A percentile compares a stretch with the other conserved stretches of the same genome.
Evolutionary conservation across 2,797 vertebrate genomes (phyloP).

Genomic region (Labroides dimidiatus): DNA sequence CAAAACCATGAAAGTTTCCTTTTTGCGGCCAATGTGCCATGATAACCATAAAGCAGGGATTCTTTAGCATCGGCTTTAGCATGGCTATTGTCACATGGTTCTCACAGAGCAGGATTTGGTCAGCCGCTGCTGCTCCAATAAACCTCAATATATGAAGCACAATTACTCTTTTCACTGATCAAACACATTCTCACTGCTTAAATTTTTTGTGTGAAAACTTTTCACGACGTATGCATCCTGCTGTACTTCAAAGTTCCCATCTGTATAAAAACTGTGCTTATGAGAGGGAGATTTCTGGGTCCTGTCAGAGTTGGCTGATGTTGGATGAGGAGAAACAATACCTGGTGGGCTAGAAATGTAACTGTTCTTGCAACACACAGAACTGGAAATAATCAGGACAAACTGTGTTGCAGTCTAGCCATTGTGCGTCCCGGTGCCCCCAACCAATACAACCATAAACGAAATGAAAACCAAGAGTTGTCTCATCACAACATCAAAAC

Average conservation of each 20-base stretch:
- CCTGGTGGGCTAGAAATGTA: neutral
- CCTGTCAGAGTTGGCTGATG: constrained; percentile 15
- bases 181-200: constrained; percentile 46
- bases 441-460: neutral
- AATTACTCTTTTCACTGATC: constrained; percentile 47
- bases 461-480: neutral
- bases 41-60: constrained; percentile 81
- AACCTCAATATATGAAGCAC: constrained; percentile 51
- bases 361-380: neutral
- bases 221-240: constrained; percentile 13
- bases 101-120: constrained; percentile 68
- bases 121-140: constrained; percentile 49
- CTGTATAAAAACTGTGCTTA: constrained; percentile 1
- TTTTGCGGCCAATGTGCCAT: constrained; percentile 77
- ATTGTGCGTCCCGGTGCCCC: neutral
- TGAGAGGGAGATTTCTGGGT: constrained; percentile 13
- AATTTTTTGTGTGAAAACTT: constrained; percentile 25
- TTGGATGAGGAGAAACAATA: neutral
- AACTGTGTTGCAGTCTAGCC: neutral
- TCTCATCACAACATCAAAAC: neutral
- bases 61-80: constrained; percentile 72
- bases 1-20: constrained; percentile 68
- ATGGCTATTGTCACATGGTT: constrained; percentile 75
- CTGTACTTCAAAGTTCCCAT: neutral
- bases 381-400: neutral